Conservation (phyloP, 2,888 invertebrate genomes). For the Lapara coniferarum region DNA sequence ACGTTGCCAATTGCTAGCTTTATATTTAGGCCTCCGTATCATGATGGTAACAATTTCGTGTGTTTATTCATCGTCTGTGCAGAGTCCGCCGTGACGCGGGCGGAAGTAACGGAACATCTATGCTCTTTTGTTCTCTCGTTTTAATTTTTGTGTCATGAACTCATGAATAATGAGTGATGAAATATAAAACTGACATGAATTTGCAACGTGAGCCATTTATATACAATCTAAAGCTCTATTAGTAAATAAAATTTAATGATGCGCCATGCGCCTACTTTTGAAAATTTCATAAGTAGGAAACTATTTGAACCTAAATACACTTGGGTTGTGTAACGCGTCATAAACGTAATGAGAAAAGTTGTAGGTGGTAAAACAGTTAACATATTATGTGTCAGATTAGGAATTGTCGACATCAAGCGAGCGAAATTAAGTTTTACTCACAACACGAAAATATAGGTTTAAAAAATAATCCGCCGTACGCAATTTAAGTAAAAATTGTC, state of each 20-base stretch:
- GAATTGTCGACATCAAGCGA: not conserved
- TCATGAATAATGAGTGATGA: slow-evolving; percentile 49
- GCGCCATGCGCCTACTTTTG: slow-evolving; percentile 17
- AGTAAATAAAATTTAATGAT: slow-evolving; percentile 16
- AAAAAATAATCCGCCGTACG: slow-evolving; percentile 38
- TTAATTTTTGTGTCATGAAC: slow-evolving; percentile 58
- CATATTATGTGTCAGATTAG: slow-evolving; percentile 16
- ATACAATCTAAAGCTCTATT: slow-evolving; percentile 16
- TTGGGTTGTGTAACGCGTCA: slow-evolving; percentile 6
- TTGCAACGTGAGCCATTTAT: slow-evolving; percentile 10
- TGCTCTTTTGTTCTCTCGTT: slow-evolving; percentile 56
- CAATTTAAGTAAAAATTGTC: slow-evolving; percentile 44
- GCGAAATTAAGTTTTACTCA: not conserved
- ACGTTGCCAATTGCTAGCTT: slow-evolving; percentile 44
- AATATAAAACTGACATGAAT: slow-evolving; percentile 24
- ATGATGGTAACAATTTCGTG: slow-evolving; percentile 41
- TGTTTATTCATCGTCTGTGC: slow-evolving; percentile 54
- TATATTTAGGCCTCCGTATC: slow-evolving; percentile 51
- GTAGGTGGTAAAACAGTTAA: slow-evolving; percentile 11
- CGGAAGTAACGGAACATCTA: slow-evolving; percentile 62
- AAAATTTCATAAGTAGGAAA: slow-evolving; percentile 17
- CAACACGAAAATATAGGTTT: slow-evolving; percentile 3
- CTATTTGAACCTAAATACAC: slow-evolving; percentile 22
- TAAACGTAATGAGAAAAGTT: slow-evolving; percentile 13
- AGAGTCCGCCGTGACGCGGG: slow-evolving; percentile 51